These are phyloP conservation scores for Sebastes vulpes DNA, from an alignment of 2,797 vertebrate genomes.

Conservation along the genomic window DNA sequence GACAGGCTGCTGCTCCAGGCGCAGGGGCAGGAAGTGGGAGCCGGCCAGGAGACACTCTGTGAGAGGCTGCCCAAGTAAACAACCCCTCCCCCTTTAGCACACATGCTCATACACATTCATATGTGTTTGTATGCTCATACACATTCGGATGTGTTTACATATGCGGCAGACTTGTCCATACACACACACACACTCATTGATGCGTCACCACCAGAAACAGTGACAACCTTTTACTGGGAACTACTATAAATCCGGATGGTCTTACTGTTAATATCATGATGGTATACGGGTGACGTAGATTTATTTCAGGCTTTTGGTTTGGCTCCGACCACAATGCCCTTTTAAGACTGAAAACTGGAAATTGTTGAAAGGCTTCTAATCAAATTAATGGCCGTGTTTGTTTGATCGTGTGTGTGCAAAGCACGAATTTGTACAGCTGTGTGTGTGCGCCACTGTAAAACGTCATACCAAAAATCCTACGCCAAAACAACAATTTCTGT, in stretches of 20 bases:
- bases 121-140: constrained; percentile 64
- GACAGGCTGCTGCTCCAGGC: constrained; percentile 79
- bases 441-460: constrained; percentile 26
- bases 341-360: constrained; percentile 57
- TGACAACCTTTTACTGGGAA: constrained; percentile 54
- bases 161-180: constrained; percentile 6
- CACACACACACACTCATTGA: not conserved
- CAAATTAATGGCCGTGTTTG: constrained; percentile 45
- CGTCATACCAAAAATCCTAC: constrained; percentile 14
- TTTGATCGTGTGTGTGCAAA: constrained; percentile 48
- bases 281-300: constrained; percentile 53
- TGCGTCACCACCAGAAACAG: constrained; percentile 45
- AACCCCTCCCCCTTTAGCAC: constrained; percentile 70
- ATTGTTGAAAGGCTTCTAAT: constrained; percentile 46
- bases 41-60: constrained; percentile 75
- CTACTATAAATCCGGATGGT: constrained; percentile 46
- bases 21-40: constrained; percentile 78
- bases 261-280: constrained; percentile 52
- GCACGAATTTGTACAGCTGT: constrained; percentile 53
- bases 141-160: constrained; percentile 61
- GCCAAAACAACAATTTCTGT: constrained; percentile 46
- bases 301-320: constrained; percentile 54
- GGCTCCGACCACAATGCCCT: constrained; percentile 45
- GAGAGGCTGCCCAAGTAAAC: constrained; percentile 81
- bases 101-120: constrained; percentile 69